phyloP scores from a whole-genome alignment of 2,888 invertebrate species.

The Hydraecia micacea region DNA sequence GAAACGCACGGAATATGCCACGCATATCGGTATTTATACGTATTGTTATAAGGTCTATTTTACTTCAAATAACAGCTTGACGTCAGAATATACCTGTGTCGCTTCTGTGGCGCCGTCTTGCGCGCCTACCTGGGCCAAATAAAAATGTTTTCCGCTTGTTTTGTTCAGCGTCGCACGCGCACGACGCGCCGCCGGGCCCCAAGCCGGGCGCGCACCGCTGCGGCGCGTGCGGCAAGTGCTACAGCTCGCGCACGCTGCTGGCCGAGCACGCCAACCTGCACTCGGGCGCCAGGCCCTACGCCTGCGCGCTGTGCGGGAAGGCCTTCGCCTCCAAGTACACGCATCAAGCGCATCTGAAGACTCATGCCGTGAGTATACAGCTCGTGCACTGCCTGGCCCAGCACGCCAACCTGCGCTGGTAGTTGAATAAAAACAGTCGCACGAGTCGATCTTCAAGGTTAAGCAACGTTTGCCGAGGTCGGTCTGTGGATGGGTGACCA shows the following conservation, averaged over 20 bases:
- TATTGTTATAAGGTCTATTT: not conserved
- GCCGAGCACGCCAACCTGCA: slow-evolving; percentile 94
- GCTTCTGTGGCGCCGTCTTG: slow-evolving; percentile 92
- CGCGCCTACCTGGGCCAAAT: not conserved
- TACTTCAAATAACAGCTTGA: slow-evolving; percentile 89
- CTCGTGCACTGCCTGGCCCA: slow-evolving; percentile 92
- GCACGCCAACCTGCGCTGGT: slow-evolving; percentile 92
- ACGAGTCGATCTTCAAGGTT: too few relatives aligned
- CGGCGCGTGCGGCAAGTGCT: slow-evolving; percentile 91
- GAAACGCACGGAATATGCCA: slow-evolving; percentile 91
- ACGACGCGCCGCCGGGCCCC: accelerated
- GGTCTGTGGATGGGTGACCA: too few relatives aligned
- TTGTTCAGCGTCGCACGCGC: slow-evolving; percentile 72
- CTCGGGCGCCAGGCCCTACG: slow-evolving; percentile 92
- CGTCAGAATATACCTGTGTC: slow-evolving; percentile 92
- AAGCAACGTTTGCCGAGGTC: too few relatives aligned
- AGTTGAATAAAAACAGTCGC: too few relatives aligned
- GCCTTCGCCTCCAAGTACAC: slow-evolving; percentile 95
- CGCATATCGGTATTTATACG: slow-evolving; percentile 88
- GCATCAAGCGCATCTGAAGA: slow-evolving; percentile 93
- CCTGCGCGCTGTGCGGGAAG: slow-evolving; percentile 92
- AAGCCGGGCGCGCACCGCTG: slow-evolving; percentile 85
- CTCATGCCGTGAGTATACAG: slow-evolving; percentile 65
- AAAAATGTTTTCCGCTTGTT: not conserved
- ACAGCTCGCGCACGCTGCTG: slow-evolving; percentile 92